Evolutionary conservation across 1,140 invertebrate genomes (phyloP), one percentile per base, ranked within the genome.

Genomic region (Stegodyphus mimosarum): DNA sequence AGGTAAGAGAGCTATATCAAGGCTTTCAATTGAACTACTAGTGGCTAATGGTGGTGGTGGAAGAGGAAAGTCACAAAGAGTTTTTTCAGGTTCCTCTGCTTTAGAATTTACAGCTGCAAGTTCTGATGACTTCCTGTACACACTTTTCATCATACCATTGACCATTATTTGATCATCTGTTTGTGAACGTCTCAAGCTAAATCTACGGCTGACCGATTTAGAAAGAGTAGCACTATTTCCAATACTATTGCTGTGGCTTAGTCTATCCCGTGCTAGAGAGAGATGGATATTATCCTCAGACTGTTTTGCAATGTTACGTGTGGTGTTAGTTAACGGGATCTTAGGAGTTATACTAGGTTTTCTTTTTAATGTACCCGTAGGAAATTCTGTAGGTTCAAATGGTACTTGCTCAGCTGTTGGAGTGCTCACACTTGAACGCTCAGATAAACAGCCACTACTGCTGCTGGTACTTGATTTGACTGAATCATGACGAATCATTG

Each of bases 261-360:
- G 53, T 51, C 66, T 53, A 55, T 87, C 76, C 15, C 48, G n/a
- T n/a, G 48, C 55, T 7, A 73, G 6, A 76, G 60, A 50, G 7
- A 74, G 49, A 50, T 63, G 66, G 17, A 75, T 55, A 17, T 63
- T 69, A 53, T 89, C 87, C 48, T 87, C 87, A 17, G 88, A 86
- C 52, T 87, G 88, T 67, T 88, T 88, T 73, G 80, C 89, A 83
- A 88, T 88, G 88, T 96, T 95, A n/a, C 96, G 92, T 1, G 96
- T 97, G 89, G 96, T 97, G 80, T 95, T 95, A 9, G 96, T 97
- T 67, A 98, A 89, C 0, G 96, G 96, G n/a, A 97, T 92, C 90
- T 96, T 96, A 15, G 88, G 88, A 17, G 87, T 79, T 52, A 87
- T 81, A 51, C 79, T 87, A 0, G 89, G 89, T 71, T 90, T 90